Percentiles rank a stretch among this genome's conserved stretches.
These are phyloP conservation scores for Caenorhabditis drosophilae DNA, from an alignment of 2,888 invertebrate species.

Conservation along the genomic window DNA sequence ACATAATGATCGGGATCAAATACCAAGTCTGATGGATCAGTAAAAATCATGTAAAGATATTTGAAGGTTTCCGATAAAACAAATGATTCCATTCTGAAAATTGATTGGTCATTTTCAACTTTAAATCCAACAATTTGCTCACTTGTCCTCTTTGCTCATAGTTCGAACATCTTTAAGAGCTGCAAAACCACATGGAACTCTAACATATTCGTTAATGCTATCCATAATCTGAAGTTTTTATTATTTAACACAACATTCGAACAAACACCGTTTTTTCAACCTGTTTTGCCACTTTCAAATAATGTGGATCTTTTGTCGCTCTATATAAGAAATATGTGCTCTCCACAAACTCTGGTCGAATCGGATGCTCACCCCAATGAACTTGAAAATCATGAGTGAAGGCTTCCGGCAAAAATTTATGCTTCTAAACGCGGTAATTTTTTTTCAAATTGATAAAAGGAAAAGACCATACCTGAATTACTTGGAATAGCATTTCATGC, in stretches of 20 bases:
- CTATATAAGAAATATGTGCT: constrained; percentile 94
- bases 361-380: constrained; percentile 96
- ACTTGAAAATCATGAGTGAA: constrained; percentile 97
- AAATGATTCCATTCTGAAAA: constrained; percentile 89
- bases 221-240: constrained; percentile 76
- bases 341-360: constrained; percentile 92
- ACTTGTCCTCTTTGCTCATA: constrained; percentile 81
- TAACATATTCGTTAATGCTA: constrained; percentile 85
- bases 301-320: constrained; percentile 93
- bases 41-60: constrained; percentile 90
- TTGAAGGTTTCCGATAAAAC: constrained; percentile 97
- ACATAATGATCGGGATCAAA: constrained; percentile 72
- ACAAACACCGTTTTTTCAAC: constrained; percentile 14
- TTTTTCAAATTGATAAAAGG: not conserved
- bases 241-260: not conserved
- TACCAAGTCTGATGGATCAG: constrained; percentile 75
- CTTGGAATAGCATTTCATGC: constrained; percentile 97
- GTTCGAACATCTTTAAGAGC: constrained; percentile 94
- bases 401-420: constrained; percentile 96
- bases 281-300: constrained; percentile 87
- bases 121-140: constrained; percentile 19
- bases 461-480: constrained; percentile 78
- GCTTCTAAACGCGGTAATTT: constrained; percentile 73
- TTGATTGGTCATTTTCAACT: constrained; percentile 20
- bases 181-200: constrained; percentile 95